phyloP scores from a whole-genome alignment of 2,888 invertebrate genomes.

The Hirtodrosophila confusa region DNA sequence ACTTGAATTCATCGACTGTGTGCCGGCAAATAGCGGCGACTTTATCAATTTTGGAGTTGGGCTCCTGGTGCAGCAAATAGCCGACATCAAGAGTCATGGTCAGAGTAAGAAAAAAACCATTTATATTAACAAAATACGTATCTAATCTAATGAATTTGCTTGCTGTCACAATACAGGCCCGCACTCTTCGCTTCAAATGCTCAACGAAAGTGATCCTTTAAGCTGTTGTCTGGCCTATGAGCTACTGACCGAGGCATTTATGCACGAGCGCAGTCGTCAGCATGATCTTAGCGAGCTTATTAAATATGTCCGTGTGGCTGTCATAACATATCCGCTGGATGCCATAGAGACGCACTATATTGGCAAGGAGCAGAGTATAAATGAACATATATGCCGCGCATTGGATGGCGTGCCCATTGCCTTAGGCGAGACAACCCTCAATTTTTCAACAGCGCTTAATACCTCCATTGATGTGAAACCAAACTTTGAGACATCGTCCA shows the following conservation, averaged over 20 bases:
- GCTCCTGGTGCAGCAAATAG: constrained; percentile 81
- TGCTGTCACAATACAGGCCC: constrained; percentile 18
- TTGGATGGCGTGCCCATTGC: constrained; percentile 63
- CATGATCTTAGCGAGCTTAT: constrained; percentile 78
- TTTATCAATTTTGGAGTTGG: constrained; percentile 80
- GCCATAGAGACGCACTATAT: constrained; percentile 68
- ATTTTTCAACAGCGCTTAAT: constrained; percentile 66
- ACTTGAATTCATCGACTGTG: constrained; percentile 73
- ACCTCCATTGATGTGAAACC: constrained; percentile 66
- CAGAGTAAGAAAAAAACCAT: constrained; percentile 30
- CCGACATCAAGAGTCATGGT: constrained; percentile 48
- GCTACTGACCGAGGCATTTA: constrained; percentile 69
- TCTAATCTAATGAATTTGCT: no score
- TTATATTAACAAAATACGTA: no score
- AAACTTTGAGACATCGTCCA: constrained; percentile 28
- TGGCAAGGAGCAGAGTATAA: constrained; percentile 60
- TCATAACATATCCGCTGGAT: constrained; percentile 69
- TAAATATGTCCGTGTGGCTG: constrained; percentile 79
- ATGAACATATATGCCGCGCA: constrained; percentile 74
- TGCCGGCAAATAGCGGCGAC: constrained; percentile 63
- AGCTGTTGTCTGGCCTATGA: constrained; percentile 80
- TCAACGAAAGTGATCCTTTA: constrained; percentile 74
- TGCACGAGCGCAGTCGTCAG: constrained; percentile 60
- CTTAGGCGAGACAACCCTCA: constrained; percentile 64
- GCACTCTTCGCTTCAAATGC: constrained; percentile 53